Conservation (phyloP, 2,797 vertebrate species). For the Strix occidentalis region DNA sequence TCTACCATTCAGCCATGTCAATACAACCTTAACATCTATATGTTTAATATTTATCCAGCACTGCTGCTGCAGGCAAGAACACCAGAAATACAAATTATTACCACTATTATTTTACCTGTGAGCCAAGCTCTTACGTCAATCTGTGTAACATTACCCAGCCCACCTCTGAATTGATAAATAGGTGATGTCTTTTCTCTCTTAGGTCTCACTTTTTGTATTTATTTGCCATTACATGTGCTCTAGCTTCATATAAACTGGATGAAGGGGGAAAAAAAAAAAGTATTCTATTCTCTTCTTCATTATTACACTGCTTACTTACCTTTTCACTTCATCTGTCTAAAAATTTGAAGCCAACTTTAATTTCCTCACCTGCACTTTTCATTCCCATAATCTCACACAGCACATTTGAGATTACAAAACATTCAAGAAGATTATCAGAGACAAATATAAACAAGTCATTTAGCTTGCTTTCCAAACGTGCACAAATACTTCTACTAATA, state of each 20-base stretch:
- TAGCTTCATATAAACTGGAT: neutral
- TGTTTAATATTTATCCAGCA: neutral
- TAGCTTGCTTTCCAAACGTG: neutral
- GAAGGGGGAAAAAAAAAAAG: neutral
- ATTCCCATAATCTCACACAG: neutral
- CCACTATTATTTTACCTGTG: neutral
- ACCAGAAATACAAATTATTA: neutral
- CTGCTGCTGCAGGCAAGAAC: neutral
- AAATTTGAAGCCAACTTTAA: neutral
- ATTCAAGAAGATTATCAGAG: neutral
- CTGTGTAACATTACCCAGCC: neutral
- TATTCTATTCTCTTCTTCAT: neutral
- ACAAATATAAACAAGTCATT: slow-evolving; percentile 15
- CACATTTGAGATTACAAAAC: slow-evolving; percentile 19
- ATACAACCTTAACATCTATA: neutral
- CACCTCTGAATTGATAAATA: neutral
- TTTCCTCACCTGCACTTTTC: neutral
- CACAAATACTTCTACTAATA: neutral
- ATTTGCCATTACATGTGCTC: neutral
- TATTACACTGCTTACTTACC: neutral
- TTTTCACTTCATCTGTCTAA: neutral
- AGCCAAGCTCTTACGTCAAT: neutral
- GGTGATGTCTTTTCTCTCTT: neutral
- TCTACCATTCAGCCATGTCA: neutral
- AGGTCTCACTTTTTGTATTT: neutral